Evolutionary conservation across 2,797 vertebrate species (phyloP).

Genomic region (Kryptopterus vitreolus): DNA sequence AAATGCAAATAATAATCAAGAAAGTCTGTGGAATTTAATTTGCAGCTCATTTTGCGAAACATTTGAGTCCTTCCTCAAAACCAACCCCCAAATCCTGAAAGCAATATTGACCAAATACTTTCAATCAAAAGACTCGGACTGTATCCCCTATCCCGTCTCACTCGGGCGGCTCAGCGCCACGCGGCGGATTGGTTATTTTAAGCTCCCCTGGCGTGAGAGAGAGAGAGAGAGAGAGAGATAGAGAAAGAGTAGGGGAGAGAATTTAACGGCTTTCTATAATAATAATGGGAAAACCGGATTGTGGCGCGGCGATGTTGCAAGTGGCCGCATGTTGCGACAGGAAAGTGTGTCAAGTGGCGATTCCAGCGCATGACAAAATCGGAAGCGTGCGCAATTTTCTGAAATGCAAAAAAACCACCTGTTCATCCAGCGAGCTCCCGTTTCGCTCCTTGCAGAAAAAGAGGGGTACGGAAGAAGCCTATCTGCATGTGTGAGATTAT

Average conservation of each 20-base stretch:
- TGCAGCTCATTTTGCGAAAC: neutral
- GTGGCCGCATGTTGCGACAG: constrained; percentile 4
- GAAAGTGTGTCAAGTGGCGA: constrained; percentile 16
- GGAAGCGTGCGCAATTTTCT: neutral
- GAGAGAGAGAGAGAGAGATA: too few relatives aligned
- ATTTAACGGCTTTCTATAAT: neutral
- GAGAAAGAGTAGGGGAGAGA: too few relatives aligned
- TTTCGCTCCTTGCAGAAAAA: neutral
- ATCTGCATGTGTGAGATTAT: constrained; percentile 15
- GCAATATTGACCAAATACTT: neutral
- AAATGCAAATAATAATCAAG: neutral
- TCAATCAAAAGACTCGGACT: neutral
- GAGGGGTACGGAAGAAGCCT: too few relatives aligned
- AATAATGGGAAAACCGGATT: neutral
- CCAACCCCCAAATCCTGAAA: neutral
- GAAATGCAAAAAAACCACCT: constrained; percentile 15
- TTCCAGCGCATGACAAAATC: constrained; percentile 5
- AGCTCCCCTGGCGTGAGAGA: neutral
- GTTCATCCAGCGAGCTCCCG: neutral
- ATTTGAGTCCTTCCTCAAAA: too few relatives aligned
- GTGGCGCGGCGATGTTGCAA: neutral
- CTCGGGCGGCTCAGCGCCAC: neutral
- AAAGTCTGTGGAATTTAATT: neutral
- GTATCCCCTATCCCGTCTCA: neutral
- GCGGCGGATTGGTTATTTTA: neutral